These are phyloP conservation scores for Prinia subflava DNA, from an alignment of 2,113 vertebrate genomes.

Conservation along the genomic window DNA sequence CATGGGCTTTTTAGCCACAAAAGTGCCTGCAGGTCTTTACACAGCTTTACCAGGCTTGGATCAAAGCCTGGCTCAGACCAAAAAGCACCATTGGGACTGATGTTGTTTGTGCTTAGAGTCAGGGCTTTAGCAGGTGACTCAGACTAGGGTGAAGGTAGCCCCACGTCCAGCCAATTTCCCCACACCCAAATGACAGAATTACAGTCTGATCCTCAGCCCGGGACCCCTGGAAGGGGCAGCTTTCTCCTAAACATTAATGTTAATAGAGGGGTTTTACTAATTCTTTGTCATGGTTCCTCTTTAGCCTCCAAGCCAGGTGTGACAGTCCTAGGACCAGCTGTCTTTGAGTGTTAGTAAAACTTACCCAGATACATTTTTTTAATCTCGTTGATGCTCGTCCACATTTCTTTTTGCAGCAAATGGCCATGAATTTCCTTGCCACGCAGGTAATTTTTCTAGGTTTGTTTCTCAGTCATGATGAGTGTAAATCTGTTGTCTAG, in stretches of 20 bases:
- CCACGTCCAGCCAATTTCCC: not conserved
- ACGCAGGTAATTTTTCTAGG: too few relatives aligned
- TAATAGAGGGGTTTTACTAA: not conserved
- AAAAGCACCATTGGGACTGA: not conserved
- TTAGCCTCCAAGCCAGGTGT: not conserved
- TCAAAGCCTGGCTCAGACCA: not conserved
- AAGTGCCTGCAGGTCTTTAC: not conserved
- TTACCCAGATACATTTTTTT: not conserved
- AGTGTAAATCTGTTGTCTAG: not conserved
- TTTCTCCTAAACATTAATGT: not conserved
- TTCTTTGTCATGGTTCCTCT: not conserved
- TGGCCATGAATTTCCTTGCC: not conserved
- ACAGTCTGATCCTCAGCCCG: not conserved
- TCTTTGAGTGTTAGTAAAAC: not conserved
- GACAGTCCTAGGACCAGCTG: not conserved
- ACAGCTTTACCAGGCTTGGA: not conserved
- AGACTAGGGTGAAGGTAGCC: not conserved
- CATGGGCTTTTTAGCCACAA: not conserved
- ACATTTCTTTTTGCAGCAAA: not conserved
- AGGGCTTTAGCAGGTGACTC: not conserved
- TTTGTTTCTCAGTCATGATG: not conserved
- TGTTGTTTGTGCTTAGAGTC: not conserved
- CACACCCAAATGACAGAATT: not conserved
- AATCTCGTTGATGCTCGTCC: not conserved
- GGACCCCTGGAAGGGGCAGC: not conserved